These are phyloP conservation scores for Catocala nupta DNA, from an alignment of 2,888 invertebrate species.

Conservation along the genomic window DNA sequence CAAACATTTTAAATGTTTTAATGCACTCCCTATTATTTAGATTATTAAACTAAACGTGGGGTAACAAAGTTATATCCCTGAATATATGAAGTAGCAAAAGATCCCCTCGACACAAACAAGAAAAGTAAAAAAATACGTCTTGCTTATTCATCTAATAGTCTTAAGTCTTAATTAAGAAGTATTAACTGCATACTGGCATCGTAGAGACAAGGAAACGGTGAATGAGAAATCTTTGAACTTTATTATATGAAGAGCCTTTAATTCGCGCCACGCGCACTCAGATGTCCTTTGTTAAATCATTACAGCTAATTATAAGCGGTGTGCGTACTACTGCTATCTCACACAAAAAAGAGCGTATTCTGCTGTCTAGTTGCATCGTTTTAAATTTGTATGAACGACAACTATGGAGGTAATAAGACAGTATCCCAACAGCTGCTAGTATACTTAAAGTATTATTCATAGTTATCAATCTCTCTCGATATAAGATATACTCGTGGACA, in stretches of 20 bases:
- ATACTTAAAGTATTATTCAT: too few relatives aligned
- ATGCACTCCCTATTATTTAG: constrained; percentile 4
- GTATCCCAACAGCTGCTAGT: too few relatives aligned
- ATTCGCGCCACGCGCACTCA: neutral
- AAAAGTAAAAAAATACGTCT: constrained; percentile 28
- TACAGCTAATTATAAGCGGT: too few relatives aligned
- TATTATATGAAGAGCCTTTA: neutral
- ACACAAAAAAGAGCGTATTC: too few relatives aligned
- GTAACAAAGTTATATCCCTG: constrained; percentile 9
- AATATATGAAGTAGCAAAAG: constrained; percentile 18
- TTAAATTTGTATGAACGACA: too few relatives aligned
- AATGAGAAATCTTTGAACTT: too few relatives aligned
- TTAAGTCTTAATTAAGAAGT: constrained; percentile 30
- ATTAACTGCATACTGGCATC: constrained; percentile 41
- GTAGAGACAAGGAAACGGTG: constrained; percentile 2
- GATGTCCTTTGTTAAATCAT: too few relatives aligned
- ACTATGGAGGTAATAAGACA: too few relatives aligned
- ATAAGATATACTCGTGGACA: too few relatives aligned
- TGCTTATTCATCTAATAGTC: constrained; percentile 38
- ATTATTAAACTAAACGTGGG: neutral
- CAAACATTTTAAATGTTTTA: neutral
- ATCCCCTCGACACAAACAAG: constrained; percentile 12
- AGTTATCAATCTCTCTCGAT: too few relatives aligned
- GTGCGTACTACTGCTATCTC: too few relatives aligned
- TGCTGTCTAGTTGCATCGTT: neutral